Conservation (phyloP, 1,140 invertebrate genomes). For the Oryzaephilus surinamensis region DNA sequence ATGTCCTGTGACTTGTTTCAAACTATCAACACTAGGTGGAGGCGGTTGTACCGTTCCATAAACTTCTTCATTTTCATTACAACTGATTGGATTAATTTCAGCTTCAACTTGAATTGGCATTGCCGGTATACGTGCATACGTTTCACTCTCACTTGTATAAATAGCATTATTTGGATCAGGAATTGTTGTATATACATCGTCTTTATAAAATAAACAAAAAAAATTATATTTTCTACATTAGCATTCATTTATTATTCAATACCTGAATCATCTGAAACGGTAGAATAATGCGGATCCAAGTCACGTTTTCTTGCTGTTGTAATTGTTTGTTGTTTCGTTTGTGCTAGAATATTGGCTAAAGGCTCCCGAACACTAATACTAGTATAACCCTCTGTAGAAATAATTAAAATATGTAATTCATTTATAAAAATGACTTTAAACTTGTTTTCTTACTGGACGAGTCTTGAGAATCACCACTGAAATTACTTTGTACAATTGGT, state of each 20-base stretch:
- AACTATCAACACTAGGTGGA: slow-evolving; percentile 48
- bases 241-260: slow-evolving; percentile 16
- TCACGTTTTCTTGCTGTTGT: slow-evolving; percentile 40
- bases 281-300: slow-evolving; percentile 66
- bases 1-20: slow-evolving; percentile 44
- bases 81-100: slow-evolving; percentile 37
- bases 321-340: too few relatives aligned
- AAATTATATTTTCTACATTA: not conserved
- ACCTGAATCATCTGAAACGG: slow-evolving; percentile 78
- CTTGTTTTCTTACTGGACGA: slow-evolving; percentile 55
- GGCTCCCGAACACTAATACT: slow-evolving; percentile 84
- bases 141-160: slow-evolving; percentile 74
- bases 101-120: slow-evolving; percentile 42
- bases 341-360: slow-evolving; percentile 58
- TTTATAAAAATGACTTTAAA: not conserved
- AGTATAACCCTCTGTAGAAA: slow-evolving; percentile 69
- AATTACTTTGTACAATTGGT: slow-evolving; percentile 57
- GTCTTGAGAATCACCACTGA: slow-evolving; percentile 77
- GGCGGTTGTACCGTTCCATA: slow-evolving; percentile 39
- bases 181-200: slow-evolving; percentile 84
- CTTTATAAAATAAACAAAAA: slow-evolving; percentile 36
- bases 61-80: slow-evolving; percentile 9
- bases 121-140: slow-evolving; percentile 77
- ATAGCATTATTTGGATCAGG: slow-evolving; percentile 63
- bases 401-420: slow-evolving; percentile 13